Evolutionary conservation across 2,113 vertebrate genomes (phyloP).

Genomic region (Gymnogyps californianus): DNA sequence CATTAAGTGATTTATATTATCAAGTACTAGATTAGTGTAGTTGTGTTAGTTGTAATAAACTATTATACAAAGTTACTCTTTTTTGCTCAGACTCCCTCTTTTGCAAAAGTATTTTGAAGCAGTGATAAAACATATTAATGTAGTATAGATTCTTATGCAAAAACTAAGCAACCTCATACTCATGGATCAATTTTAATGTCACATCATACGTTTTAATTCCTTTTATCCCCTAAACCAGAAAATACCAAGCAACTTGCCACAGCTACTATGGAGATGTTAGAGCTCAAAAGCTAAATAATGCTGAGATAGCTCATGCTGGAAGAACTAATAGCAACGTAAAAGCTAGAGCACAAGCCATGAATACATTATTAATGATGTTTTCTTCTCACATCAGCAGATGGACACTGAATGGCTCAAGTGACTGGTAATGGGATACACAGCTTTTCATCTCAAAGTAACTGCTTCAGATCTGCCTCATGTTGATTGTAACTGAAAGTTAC

Average conservation of each 20-base stretch:
- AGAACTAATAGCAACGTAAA: constrained; percentile 3
- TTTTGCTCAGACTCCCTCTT: neutral
- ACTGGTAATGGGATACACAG: constrained; percentile 20
- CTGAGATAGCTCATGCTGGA: neutral
- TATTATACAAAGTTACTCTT: neutral
- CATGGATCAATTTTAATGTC: neutral
- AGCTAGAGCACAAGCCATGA: neutral
- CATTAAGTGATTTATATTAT: neutral
- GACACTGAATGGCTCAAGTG: neutral
- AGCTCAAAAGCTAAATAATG: neutral
- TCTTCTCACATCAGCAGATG: constrained; percentile 32
- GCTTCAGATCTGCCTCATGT: neutral
- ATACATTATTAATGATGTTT: constrained; percentile 54
- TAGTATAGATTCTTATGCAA: neutral
- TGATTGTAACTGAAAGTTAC: neutral
- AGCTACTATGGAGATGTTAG: neutral
- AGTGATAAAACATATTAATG: neutral
- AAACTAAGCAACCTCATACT: neutral
- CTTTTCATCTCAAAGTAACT: neutral
- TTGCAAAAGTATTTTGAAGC: neutral
- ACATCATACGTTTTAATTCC: neutral
- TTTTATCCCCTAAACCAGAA: neutral
- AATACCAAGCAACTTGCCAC: neutral
- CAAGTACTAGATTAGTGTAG: neutral
- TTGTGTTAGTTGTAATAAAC: neutral